phyloP scores from a whole-genome alignment of 2,888 invertebrate genomes.

The Cephus rjabovi region DNA sequence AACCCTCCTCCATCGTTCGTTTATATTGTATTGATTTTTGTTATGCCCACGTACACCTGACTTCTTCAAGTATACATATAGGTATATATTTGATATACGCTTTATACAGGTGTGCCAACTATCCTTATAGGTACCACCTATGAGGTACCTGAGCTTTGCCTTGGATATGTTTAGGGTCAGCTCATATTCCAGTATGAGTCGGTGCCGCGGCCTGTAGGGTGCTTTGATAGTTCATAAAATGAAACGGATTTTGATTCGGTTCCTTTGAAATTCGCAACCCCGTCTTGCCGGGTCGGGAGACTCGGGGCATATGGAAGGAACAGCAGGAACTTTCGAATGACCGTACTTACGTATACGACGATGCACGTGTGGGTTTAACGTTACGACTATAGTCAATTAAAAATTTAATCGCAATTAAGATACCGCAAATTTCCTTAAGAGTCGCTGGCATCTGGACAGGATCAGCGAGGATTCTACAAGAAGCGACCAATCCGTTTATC shows the following conservation, averaged over 20 bases:
- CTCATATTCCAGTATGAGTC: slow-evolving; percentile 43
- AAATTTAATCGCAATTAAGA: not conserved
- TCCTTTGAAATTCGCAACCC: slow-evolving; percentile 51
- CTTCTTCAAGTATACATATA: not conserved
- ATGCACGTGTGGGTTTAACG: not conserved
- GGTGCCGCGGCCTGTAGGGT: slow-evolving; percentile 38
- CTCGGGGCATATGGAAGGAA: not conserved
- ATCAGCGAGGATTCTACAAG: not conserved
- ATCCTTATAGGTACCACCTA: not conserved
- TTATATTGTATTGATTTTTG: slow-evolving; percentile 43
- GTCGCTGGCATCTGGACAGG: not conserved
- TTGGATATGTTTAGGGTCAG: slow-evolving; percentile 22
- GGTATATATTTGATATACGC: not conserved
- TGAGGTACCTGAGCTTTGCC: not conserved
- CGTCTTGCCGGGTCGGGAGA: not conserved
- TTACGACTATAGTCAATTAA: not conserved
- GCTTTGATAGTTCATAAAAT: slow-evolving; percentile 57
- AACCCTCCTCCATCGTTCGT: slow-evolving; percentile 7
- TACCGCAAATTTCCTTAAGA: not conserved
- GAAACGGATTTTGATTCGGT: slow-evolving; percentile 58
- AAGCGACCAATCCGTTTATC: not conserved
- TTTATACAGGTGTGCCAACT: not conserved
- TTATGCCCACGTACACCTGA: slow-evolving; percentile 35
- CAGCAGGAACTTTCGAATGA: not conserved
- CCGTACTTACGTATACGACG: not conserved